Conservation (phyloP, 2,888 invertebrate genomes). For the Ligdia adustata region DNA sequence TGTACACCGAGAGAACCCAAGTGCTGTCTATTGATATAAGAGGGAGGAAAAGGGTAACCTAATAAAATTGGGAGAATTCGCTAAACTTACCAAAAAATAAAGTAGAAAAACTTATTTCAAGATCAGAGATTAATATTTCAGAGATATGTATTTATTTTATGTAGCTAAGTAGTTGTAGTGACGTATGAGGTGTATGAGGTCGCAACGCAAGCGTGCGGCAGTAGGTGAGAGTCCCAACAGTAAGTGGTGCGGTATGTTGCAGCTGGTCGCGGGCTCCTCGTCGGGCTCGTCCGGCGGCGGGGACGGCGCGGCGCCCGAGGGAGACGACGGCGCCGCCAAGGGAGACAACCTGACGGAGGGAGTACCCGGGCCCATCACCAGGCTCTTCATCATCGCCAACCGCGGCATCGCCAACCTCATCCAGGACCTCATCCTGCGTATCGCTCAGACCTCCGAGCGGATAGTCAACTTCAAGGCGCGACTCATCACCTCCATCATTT, state of each 20-base stretch:
- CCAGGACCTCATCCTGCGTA: conserved; percentile 94
- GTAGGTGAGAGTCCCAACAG: too few relatives aligned
- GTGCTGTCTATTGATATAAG: too few relatives aligned
- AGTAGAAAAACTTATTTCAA: too few relatives aligned
- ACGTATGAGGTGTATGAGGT: too few relatives aligned
- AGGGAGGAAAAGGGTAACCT: too few relatives aligned
- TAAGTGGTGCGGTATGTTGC: conserved; percentile 33
- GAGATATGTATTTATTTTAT: too few relatives aligned
- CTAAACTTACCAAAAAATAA: too few relatives aligned
- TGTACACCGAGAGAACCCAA: too few relatives aligned
- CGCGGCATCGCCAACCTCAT: conserved; percentile 93
- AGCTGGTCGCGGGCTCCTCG: conserved; percentile 90
- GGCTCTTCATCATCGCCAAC: conserved; percentile 94
- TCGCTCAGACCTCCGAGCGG: conserved; percentile 95
- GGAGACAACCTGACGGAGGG: conserved; percentile 90
- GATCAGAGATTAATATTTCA: too few relatives aligned
- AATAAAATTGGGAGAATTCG: too few relatives aligned
- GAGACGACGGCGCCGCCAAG: conserved; percentile 82
- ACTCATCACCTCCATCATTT: conserved; percentile 95
- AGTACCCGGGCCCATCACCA: conserved; percentile 93
- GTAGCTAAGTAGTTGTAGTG: too few relatives aligned
- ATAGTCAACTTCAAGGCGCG: conserved; percentile 97
- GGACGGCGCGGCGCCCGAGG: conserved; percentile 66
- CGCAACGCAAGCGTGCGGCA: too few relatives aligned
- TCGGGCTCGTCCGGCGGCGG: conserved; percentile 83